Base-by-base conservation (phyloP, 2,888 invertebrate genomes). In the Dendrolimus houi region DNA sequence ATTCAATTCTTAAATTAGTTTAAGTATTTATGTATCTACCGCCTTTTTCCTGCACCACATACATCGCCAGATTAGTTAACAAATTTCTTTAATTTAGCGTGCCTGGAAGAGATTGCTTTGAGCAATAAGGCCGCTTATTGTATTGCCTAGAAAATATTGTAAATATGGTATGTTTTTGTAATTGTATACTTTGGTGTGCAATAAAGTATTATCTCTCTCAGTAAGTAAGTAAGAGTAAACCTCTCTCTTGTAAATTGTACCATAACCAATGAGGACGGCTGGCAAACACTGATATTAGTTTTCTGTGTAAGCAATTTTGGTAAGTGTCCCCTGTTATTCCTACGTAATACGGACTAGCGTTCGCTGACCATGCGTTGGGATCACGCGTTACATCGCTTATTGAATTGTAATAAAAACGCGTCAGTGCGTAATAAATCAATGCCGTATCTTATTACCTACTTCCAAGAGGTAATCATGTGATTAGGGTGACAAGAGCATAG, bases 271-370 rank as follows among this genome's bases (percentile, higher is more conserved):
- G 72, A 74, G 80, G 75, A 74, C 79, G 84, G 79, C 86, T 85
- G 84, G 83, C 84, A 87, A 87, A 86, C 86, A 88, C 82, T 83
- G 87, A 87, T 89, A 88, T 89, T 89, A 88, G 87, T 88, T 90
- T 87, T 87, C 88, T 86, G 79, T 86, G 84, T 83, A 86, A 89
- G 88, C 88, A 88, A 87, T 89, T 88, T 87, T 83, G 79, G 81
- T 85, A 87, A 88, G 87, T 87, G 87, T 88, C 85, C 82, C 79
- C 75, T 75, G 79, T 85, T 85, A 85, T 87, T 84, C 76, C 77
- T 71, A 70, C 76, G 79, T 81, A 83, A 86, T 84, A 77, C 79
- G 65, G 64, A 68, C 68, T 68, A 69, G 65, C 69, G 75, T 71
- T 77, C 68, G 72, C 66, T 75, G 72, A 64, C 69, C 66, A 59